Base-by-base conservation (phyloP, 2,113 vertebrate species). In the Eudyptes chrysolophus region DNA sequence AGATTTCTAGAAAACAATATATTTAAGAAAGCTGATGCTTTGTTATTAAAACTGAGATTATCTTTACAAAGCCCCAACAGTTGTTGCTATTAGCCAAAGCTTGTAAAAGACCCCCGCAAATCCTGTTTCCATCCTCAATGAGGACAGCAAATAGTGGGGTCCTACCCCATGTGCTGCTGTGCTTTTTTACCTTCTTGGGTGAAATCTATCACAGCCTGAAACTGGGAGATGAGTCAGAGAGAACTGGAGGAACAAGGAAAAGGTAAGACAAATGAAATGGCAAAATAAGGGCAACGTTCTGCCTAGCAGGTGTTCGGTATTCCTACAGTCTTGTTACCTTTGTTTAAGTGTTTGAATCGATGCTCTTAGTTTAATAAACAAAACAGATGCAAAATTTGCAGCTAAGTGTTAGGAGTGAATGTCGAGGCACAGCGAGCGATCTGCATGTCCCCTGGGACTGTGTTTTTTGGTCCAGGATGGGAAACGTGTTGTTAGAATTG, bases 401-500 rank as follows among this genome's bases (percentile, higher is more conserved):
- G 70, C 80, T 85, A 76, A 89, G 38, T 71, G 18, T 77, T 93
- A 49, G n/a, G 60, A 87, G 40, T 74, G 64, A 90, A 86, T 93
- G 74, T 94, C 88, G 91, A 84, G 83, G 83, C 75, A 94, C 57
- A 93, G 68, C 1, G 14, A 87, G 65, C 10, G 24, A 94, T 83
- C 74, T 88, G 42, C 68, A 48, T 51, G 60, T 90, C 81, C 77
- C 79, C 64, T 54, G 78, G 71, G 93, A 92, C 76, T 40, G 40
- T 79, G 74, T 7, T 68, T 94, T 97, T 96, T 86, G 64, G 92
- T 92, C 93, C 81, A 96, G 81, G 88, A 88, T 94, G 80, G 84
- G 72, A 97, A 89, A 97, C 71, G 75, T 72, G 49, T 89, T 97
- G 92, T 90, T 94, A 92, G 74, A 96, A 94, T 87, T 87, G 88